phyloP scores from a whole-genome alignment of 2,113 vertebrate genomes.

The Trogon melanurus region DNA sequence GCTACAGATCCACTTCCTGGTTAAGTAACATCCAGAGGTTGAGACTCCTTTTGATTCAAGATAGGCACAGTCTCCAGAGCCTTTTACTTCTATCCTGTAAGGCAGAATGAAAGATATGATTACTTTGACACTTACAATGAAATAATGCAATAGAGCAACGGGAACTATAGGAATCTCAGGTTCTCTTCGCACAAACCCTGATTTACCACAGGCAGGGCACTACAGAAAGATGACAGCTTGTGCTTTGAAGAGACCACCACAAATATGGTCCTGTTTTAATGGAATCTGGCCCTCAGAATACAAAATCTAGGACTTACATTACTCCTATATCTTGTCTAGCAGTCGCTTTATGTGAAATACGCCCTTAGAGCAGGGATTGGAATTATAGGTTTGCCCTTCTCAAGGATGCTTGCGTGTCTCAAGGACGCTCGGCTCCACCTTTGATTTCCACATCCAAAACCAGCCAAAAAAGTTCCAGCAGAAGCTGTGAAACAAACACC shows the following conservation, averaged over 20 bases:
- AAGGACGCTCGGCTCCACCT: not conserved
- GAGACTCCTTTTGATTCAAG: conserved; percentile 46
- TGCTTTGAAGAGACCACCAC: not conserved
- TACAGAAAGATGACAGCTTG: not conserved
- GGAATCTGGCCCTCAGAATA: not conserved
- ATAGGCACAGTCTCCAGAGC: conserved; percentile 57
- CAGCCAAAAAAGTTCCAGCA: not conserved
- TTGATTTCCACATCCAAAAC: not conserved
- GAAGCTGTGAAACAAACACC: not conserved
- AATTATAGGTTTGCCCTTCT: not conserved
- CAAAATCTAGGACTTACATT: not conserved
- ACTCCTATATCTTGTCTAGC: not conserved
- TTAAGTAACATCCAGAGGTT: conserved; percentile 48
- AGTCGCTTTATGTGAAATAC: not conserved
- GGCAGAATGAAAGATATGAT: not conserved
- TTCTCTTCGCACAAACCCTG: not conserved
- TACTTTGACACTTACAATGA: not conserved
- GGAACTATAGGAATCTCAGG: not conserved
- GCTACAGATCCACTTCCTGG: conserved; percentile 59
- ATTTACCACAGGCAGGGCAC: not conserved
- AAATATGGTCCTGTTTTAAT: not conserved
- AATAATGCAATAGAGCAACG: not conserved
- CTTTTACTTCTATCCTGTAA: conserved; percentile 45
- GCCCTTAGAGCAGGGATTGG: not conserved
- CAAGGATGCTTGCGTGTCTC: not conserved